Base-by-base conservation (phyloP, 2,888 invertebrate genomes). In the Pandemis corylana region DNA sequence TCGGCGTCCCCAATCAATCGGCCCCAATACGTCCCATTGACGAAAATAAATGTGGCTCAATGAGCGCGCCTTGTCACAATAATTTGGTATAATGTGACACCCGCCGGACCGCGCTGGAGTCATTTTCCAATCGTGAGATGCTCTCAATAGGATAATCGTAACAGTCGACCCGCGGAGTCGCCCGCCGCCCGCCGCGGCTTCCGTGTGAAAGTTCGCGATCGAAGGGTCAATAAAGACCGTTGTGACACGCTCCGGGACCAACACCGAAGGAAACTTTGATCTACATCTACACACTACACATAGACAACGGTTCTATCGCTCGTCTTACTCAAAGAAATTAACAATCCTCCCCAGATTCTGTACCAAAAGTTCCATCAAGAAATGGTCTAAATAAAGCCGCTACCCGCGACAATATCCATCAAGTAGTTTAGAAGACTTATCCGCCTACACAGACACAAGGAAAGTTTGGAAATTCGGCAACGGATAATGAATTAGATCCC, bases 201-300 rank as follows among this genome's bases (percentile, higher is more conserved):
- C 84, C 87, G 88, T 89, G 89, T 87, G 89, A 89, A 88, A 88
- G 87, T 77, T 63, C 75, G 68, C 79, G 77, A 69, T 77, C 77
- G 76, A 76, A 64, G 77, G 72, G 75, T 69, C 64, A 4, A 13
- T 15, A 28, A 44, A 56, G 36, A 46, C 59, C 44, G 56, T 56
- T 56, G 28, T 28, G 28, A 1, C 56, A 20, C 7, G 15, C 56
- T 15, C 15, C 51, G n/a, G 51, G 51, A 51, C 51, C n/a, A n/a
- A 51, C 6, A n/a, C 9, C 20, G 9, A 15, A 56, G 20, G 15
- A 56, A 56, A 56, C 7, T 56, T 20, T n/a, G 9, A 56, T 56
- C 7, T n/a, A 9, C 15, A 53, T n/a, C 20, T 20, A 20, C 2
- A 5, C 5, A 56, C 15, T 56, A 56, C 3, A 7, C 15, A 6